These are phyloP conservation scores for Tipula lateralis DNA, from an alignment of 2,888 invertebrate genomes.

Conservation along the genomic window DNA sequence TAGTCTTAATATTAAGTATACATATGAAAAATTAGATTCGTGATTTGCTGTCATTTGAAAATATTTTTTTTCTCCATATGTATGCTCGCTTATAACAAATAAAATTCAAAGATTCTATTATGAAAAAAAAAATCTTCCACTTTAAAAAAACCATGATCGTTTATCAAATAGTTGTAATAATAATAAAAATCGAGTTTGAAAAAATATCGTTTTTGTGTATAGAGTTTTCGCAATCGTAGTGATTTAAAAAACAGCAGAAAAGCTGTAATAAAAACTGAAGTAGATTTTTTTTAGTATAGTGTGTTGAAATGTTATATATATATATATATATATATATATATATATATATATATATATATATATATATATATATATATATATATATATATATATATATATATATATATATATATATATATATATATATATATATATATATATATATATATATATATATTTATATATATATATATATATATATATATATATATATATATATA, in stretches of 20 bases:
- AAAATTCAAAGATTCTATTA: background rate
- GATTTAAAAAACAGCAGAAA: background rate
- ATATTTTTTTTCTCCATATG: background rate
- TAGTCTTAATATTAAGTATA: background rate
- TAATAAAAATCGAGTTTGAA: constrained; percentile 24
- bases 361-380: too few relatives aligned
- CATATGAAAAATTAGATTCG: constrained; percentile 12
- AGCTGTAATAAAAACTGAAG: constrained; percentile 4
- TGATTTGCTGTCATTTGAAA: constrained; percentile 15
- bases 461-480: too few relatives aligned
- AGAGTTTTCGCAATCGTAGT: background rate
- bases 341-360: too few relatives aligned
- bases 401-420: too few relatives aligned
- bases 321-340: too few relatives aligned
- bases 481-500: too few relatives aligned
- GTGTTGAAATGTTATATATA: background rate
- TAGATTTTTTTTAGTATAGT: background rate
- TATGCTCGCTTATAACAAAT: background rate
- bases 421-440: too few relatives aligned
- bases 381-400: too few relatives aligned
- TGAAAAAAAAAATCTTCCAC: background rate
- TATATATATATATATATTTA: too few relatives aligned
- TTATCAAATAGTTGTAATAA: constrained; percentile 19
- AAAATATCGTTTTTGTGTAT: background rate
- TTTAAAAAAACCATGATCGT: constrained; percentile 8